These are phyloP conservation scores for Discoglossus pictus DNA, from an alignment of 2,797 vertebrate species.

Conservation along the genomic window DNA sequence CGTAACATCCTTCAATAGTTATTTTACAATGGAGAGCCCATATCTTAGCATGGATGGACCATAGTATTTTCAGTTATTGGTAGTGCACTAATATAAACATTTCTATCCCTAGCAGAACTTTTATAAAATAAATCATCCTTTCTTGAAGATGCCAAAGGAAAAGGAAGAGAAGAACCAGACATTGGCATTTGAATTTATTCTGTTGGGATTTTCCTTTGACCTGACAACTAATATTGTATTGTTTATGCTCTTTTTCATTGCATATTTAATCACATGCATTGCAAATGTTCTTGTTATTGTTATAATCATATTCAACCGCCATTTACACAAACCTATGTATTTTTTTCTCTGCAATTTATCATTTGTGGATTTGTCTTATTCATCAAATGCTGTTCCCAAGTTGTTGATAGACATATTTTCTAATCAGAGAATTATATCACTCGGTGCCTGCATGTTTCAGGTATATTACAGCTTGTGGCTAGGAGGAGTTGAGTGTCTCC, in stretches of 20 bases:
- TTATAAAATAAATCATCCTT: no score
- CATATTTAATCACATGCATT: slow-evolving; percentile 1
- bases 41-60: no score
- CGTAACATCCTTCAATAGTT: no score
- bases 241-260: background rate
- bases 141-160: no score
- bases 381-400: slow-evolving; percentile 6
- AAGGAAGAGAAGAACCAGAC: no score
- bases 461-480: background rate
- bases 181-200: no score
- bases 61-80: no score
- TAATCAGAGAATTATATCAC: background rate
- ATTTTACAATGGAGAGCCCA: no score
- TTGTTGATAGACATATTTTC: background rate
- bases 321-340: slow-evolving; percentile 25
- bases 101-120: no score
- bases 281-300: slow-evolving; percentile 8
- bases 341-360: slow-evolving; percentile 31
- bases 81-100: no score
- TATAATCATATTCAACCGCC: background rate
- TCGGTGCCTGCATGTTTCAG: background rate
- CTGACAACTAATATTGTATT: no score
- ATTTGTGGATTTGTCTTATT: slow-evolving; percentile 16
- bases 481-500: background rate
- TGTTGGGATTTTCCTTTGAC: no score